Conservation (phyloP, 1,140 invertebrate species). For the Drosophila bocki region DNA sequence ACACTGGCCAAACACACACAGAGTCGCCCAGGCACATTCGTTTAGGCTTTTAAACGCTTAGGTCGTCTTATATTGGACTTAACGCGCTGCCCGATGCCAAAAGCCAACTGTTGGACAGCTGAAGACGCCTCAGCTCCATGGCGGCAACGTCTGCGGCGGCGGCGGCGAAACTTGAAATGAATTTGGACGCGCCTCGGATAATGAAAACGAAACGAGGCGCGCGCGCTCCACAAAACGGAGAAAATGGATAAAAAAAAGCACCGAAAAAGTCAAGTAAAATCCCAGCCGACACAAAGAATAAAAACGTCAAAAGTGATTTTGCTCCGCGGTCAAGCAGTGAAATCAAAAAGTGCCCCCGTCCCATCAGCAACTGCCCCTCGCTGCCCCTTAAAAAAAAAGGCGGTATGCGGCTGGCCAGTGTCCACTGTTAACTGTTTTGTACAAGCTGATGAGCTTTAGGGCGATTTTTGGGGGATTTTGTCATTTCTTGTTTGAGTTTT, state of each 20-base stretch:
- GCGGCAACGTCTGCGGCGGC: constrained; percentile 46
- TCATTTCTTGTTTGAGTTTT: constrained; percentile 54
- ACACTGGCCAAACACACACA: constrained; percentile 19
- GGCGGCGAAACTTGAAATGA: constrained; percentile 80
- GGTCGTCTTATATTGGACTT: constrained; percentile 80
- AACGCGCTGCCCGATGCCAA: constrained; percentile 72
- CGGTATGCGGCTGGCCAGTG: constrained; percentile 27
- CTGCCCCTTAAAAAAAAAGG: constrained; percentile 1
- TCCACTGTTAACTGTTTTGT: constrained; percentile 65
- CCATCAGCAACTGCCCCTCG: constrained; percentile 58
- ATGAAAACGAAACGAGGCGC: constrained; percentile 81
- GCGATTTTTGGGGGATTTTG: constrained; percentile 56
- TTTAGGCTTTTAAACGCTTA: constrained; percentile 83
- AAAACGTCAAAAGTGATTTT: constrained; percentile 84
- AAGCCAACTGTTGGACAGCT: constrained; percentile 76
- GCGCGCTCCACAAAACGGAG: constrained; percentile 56
- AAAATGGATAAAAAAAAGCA: constrained; percentile 35
- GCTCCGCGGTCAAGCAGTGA: constrained; percentile 72
- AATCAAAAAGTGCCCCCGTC: constrained; percentile 69
- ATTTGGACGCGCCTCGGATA: constrained; percentile 78
- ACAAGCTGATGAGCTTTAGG: constrained; percentile 54
- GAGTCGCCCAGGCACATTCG: constrained; percentile 66
- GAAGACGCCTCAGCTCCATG: constrained; percentile 69
- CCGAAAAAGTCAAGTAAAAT: constrained; percentile 49
- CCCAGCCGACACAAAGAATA: constrained; percentile 75